phyloP scores from a whole-genome alignment of 2,888 invertebrate genomes.

The Yponomeuta sedellus region DNA sequence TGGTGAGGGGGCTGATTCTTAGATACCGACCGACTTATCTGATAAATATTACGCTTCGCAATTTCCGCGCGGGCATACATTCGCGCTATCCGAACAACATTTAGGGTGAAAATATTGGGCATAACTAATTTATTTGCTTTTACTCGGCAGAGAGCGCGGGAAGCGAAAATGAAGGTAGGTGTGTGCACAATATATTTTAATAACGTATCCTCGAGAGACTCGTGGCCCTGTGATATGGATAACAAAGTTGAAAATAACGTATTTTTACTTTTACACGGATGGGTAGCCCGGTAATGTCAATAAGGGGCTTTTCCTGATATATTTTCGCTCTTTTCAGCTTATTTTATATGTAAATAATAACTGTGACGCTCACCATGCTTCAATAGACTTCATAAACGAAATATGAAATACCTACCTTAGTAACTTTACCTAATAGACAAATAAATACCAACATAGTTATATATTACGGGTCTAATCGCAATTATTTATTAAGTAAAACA shows the following conservation, averaged over 20 bases:
- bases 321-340: constrained; percentile 25
- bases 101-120: constrained; percentile 69
- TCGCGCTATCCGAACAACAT: constrained; percentile 54
- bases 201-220: constrained; percentile 63
- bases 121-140: constrained; percentile 67
- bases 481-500: too few species aligned
- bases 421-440: too few species aligned
- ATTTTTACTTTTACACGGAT: constrained; percentile 59
- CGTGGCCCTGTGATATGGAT: constrained; percentile 52
- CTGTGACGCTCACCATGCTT: not conserved
- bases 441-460: too few species aligned
- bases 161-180: constrained; percentile 47
- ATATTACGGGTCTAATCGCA: too few species aligned
- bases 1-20: constrained; percentile 37
- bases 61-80: constrained; percentile 64
- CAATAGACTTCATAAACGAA: not conserved
- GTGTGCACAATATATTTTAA: constrained; percentile 70
- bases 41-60: constrained; percentile 63
- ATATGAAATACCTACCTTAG: not conserved
- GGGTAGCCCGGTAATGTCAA: constrained; percentile 47
- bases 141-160: constrained; percentile 35
- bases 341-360: constrained; percentile 7
- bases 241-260: constrained; percentile 60
- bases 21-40: constrained; percentile 55
- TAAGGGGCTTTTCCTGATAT: constrained; percentile 34